A percentile compares a stretch with the other conserved stretches of the same genome.
These are phyloP conservation scores for Erpornis zantholeuca DNA, from an alignment of 2,113 vertebrate genomes.

Conservation along the genomic window DNA sequence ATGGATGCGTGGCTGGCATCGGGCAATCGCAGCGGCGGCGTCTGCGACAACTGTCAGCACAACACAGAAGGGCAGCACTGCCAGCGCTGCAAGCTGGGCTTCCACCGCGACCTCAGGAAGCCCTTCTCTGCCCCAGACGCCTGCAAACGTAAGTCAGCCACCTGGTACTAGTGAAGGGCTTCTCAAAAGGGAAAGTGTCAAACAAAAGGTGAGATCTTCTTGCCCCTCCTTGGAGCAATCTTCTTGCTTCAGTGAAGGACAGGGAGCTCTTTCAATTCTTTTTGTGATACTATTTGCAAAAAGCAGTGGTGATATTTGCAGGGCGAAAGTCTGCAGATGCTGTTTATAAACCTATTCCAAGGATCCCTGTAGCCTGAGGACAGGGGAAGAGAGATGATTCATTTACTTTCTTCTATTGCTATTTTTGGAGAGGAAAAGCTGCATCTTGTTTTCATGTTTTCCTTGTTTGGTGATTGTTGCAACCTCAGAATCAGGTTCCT, in stretches of 20 bases:
- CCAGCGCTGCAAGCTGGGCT: constrained; percentile 86
- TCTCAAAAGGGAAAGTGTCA: not conserved
- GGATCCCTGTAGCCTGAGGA: not conserved
- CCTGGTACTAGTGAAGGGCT: not conserved
- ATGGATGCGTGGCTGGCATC: constrained; percentile 84
- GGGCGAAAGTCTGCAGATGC: not conserved
- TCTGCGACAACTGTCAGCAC: constrained; percentile 89
- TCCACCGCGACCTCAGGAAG: constrained; percentile 85
- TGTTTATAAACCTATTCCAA: not conserved
- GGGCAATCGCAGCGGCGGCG: constrained; percentile 86
- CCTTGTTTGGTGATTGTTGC: not conserved
- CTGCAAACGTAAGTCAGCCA: constrained; percentile 86
- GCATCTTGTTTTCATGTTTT: not conserved
- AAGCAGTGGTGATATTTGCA: not conserved
- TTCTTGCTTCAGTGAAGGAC: not conserved
- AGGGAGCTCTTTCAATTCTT: not conserved
- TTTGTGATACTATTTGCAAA: not conserved
- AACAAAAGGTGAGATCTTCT: not conserved
- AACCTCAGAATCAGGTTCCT: not conserved
- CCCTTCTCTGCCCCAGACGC: constrained; percentile 80
- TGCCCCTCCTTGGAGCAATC: not conserved
- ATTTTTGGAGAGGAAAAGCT: constrained; percentile 25
- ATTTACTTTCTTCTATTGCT: not conserved
- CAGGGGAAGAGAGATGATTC: not conserved
- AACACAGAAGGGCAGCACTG: constrained; percentile 91